These are phyloP conservation scores for Bemisia tabaci DNA, from an alignment of 1,140 invertebrate species.

Conservation along the genomic window DNA sequence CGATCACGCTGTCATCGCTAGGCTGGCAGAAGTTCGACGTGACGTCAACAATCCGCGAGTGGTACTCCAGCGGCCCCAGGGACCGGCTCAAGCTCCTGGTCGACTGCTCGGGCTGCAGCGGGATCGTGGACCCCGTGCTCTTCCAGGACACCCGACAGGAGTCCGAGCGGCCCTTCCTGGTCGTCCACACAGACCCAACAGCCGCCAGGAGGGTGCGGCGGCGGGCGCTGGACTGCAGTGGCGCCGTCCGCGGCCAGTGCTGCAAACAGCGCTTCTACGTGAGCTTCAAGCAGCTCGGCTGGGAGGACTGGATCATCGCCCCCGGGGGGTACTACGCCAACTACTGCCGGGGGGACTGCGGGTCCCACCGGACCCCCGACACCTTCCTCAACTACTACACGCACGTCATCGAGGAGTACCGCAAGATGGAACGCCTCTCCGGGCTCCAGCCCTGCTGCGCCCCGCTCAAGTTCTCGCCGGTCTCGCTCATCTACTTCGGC, in stretches of 20 bases:
- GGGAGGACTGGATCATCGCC: conserved; percentile 92
- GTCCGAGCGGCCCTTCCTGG: conserved; percentile 65
- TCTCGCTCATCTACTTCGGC: conserved; percentile 88
- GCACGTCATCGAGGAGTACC: conserved; percentile 77
- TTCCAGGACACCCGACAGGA: conserved; percentile 28
- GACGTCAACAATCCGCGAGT: conserved; percentile 54
- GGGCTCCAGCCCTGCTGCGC: conserved; percentile 83
- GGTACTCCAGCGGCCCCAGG: conserved; percentile 41
- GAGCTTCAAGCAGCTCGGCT: conserved; percentile 75
- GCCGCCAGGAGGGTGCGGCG: conserved; percentile 47
- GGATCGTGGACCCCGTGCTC: conserved; percentile 39
- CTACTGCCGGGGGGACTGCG: conserved; percentile 81
- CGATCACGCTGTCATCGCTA: conserved; percentile 46
- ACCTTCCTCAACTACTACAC: conserved; percentile 75
- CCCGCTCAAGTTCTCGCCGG: conserved; percentile 80
- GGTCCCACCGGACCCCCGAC: conserved; percentile 59
- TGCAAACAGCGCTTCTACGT: conserved; percentile 86
- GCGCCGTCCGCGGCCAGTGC: conserved; percentile 59
- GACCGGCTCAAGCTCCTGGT: conserved; percentile 58
- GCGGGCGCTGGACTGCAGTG: conserved; percentile 66
- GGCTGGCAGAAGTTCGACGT: conserved; percentile 83
- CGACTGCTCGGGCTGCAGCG: conserved; percentile 72
- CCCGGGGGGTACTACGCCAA: conserved; percentile 79
- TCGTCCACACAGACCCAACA: conserved; percentile 58
- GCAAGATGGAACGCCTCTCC: conserved; percentile 54